Conservation (phyloP, 2,888 invertebrate genomes). For the Euphydryas editha region DNA sequence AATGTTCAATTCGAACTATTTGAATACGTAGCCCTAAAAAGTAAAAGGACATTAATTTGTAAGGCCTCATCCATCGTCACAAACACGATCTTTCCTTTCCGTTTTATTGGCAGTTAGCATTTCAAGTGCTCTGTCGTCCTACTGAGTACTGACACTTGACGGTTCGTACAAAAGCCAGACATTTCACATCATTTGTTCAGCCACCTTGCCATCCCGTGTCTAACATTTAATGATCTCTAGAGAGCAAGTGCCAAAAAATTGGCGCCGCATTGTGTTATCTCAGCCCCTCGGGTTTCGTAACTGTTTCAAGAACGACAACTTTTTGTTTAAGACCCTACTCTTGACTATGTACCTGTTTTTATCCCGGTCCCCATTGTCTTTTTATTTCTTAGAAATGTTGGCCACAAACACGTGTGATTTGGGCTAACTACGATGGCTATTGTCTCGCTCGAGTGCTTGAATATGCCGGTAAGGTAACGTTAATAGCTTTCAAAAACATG, state of each 20-base stretch:
- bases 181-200: slow-evolving; percentile 75
- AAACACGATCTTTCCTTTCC: slow-evolving; percentile 27
- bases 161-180: slow-evolving; percentile 75
- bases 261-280: slow-evolving; percentile 71
- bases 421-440: slow-evolving; percentile 44
- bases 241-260: slow-evolving; percentile 66
- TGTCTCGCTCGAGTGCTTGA: slow-evolving; percentile 53
- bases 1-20: too few relatives aligned
- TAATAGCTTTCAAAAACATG: slow-evolving; percentile 38
- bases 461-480: slow-evolving; percentile 47
- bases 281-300: slow-evolving; percentile 59
- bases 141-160: slow-evolving; percentile 55
- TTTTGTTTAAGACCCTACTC: slow-evolving; percentile 58
- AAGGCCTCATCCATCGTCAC: neutral
- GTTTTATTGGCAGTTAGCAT: slow-evolving; percentile 47
- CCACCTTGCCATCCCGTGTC: slow-evolving; percentile 61
- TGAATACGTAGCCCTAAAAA: neutral
- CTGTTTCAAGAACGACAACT: slow-evolving; percentile 60
- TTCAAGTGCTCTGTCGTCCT: slow-evolving; percentile 50
- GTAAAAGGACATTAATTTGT: slow-evolving; percentile 51
- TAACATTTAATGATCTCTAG: slow-evolving; percentile 59
- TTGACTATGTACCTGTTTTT: slow-evolving; percentile 68
- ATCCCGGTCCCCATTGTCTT: slow-evolving; percentile 52
- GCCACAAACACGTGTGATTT: slow-evolving; percentile 61
- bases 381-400: slow-evolving; percentile 62